Base-by-base conservation (phyloP, 2,113 vertebrate species). In the Chlorodrepanis virens region DNA sequence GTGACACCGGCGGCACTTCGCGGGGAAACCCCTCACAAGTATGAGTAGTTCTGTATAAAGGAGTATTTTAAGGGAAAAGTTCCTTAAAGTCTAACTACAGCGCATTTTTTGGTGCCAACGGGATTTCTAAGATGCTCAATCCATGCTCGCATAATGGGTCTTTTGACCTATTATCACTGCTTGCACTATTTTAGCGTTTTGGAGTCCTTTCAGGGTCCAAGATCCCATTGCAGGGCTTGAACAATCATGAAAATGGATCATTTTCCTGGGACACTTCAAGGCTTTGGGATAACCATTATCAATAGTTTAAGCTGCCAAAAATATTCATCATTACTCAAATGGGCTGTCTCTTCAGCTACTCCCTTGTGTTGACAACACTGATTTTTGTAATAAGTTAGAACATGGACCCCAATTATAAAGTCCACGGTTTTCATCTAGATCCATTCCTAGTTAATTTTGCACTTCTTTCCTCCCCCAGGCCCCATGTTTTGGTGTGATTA, bases 1-100 rank as follows among this genome's bases (percentile, higher is more conserved):
- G 3, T 0, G 5, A 1, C 60, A 1, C 28, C 0, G 50, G 12
- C 37, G 10, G 15, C 52, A 2, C 70, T 8, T 0, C 3, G 17
- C 54, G 8, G 31, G 2, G 25, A 85, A 33, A 25, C 5, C 21
- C 15, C 24, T 18, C 0, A 1, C 29, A 2, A 40, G 14, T 5
- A 6, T 0, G 11, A 23, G 18, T 5, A 4, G 1, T 5, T 75
- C 40, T 25, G 28, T 1, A 14, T 3, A 4, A 19, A 63, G 44
- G 0, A 25, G 14, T 7, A 7, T 22, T 71, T 47, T 4, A 61
- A 21, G 3, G 63, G 39, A 42, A 13, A 70, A 39, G 7, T 3
- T 45, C 33, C 40, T 35, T 39, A 29, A 47, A 23, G 19, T 25
- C 52, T 76, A 70, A 47, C 19, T 21, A 59, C 6, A 71, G 8